Evolutionary conservation across 2,888 invertebrate species (phyloP).

Genomic region (Yponomeuta cagnagella): DNA sequence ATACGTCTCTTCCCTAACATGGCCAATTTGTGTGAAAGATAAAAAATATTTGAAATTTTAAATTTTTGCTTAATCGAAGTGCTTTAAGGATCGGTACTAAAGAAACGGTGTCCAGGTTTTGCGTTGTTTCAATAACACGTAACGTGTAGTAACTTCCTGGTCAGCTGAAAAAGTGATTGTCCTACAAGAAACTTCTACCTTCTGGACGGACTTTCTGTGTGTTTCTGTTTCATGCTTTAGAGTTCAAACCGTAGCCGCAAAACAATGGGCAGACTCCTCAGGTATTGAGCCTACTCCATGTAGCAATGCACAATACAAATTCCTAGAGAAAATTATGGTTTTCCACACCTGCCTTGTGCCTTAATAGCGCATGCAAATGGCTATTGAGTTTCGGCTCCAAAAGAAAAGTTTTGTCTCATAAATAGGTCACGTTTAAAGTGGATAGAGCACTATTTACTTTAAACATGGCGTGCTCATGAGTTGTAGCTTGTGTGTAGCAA

Average conservation of each 20-base stretch:
- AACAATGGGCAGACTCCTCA: conserved; percentile 38
- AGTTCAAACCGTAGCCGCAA: conserved; percentile 26
- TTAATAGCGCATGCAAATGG: conserved; percentile 20
- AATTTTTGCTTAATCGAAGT: no score
- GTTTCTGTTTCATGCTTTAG: not conserved
- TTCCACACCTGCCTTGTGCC: conserved; percentile 42
- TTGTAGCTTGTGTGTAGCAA: no score
- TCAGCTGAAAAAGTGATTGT: no score
- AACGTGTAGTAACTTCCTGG: no score
- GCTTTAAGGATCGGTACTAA: no score
- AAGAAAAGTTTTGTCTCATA: not conserved
- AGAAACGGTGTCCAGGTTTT: no score
- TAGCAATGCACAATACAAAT: conserved; percentile 53
- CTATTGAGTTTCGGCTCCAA: not conserved
- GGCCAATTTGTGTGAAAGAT: no score
- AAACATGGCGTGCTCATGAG: no score
- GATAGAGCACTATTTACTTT: no score
- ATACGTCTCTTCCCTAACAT: no score
- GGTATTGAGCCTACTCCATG: conserved; percentile 19
- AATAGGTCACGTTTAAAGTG: not conserved
- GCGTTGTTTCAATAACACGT: no score
- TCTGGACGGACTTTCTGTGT: not conserved
- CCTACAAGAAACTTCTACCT: not conserved
- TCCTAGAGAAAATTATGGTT: conserved; percentile 57
- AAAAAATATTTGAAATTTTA: no score